Evolutionary conservation across 1,140 invertebrate genomes (phyloP).

Genomic region (Metopolophium dirhodum): DNA sequence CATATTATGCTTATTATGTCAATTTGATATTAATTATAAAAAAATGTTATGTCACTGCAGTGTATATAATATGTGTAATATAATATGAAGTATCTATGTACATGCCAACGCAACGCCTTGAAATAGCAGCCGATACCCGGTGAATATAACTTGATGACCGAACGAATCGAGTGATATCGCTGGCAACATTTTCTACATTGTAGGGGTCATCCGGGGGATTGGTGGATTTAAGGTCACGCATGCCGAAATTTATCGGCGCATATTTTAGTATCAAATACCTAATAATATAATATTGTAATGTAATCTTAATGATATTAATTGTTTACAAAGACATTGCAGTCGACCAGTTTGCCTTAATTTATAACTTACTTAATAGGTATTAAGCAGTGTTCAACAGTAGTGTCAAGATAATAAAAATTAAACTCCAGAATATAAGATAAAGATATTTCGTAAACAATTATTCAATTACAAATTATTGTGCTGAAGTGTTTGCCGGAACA

Average conservation of each 20-base stretch:
- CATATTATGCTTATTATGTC: background rate
- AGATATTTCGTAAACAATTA: too few species aligned
- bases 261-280: background rate
- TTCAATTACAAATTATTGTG: background rate
- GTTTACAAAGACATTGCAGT: too few species aligned
- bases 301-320: too few species aligned
- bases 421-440: too few species aligned
- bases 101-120: background rate
- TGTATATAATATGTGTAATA: background rate
- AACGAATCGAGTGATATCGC: too few species aligned
- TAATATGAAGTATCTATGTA: background rate
- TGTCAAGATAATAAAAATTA: too few species aligned
- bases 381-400: too few species aligned
- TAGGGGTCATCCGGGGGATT: background rate
- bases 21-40: background rate
- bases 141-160: too few species aligned
- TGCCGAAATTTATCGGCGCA: background rate
- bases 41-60: background rate
- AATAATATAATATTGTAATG: too few species aligned
- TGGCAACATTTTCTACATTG: background rate
- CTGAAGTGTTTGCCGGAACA: background rate
- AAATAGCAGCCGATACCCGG: background rate
- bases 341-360: too few species aligned
- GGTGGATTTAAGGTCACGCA: background rate
- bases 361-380: too few species aligned